A percentile compares a stretch with the other conserved stretches of the same genome.
phyloP scores from a whole-genome alignment of 2,888 invertebrate genomes.

The Scaptomyza cyrtandrae region DNA sequence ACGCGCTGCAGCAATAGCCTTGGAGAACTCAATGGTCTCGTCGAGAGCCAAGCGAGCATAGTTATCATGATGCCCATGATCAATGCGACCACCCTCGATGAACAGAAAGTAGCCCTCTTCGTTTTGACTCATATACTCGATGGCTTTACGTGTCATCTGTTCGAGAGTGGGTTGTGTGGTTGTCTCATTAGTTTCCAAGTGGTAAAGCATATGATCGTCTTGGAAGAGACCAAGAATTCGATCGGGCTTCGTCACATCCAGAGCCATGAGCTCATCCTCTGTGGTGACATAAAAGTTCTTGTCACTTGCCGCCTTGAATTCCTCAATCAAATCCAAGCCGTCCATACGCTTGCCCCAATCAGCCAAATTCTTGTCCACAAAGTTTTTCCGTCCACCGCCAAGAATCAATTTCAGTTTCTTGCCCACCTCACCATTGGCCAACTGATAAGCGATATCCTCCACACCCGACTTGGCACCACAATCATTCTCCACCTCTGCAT shows the following conservation, averaged over 20 bases:
- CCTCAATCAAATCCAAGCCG: slow-evolving; percentile 87
- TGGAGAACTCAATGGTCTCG: slow-evolving; percentile 88
- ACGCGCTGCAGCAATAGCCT: slow-evolving; percentile 88
- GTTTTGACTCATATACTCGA: slow-evolving; percentile 88
- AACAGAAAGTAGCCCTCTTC: slow-evolving; percentile 92
- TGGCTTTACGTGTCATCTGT: slow-evolving; percentile 92
- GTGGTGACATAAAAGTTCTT: slow-evolving; percentile 85
- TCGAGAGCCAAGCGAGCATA: slow-evolving; percentile 81
- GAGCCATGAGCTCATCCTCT: slow-evolving; percentile 84
- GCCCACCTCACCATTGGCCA: slow-evolving; percentile 88
- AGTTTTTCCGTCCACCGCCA: slow-evolving; percentile 90
- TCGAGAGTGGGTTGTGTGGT: slow-evolving; percentile 87
- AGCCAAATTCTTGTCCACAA: slow-evolving; percentile 86
- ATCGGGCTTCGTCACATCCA: slow-evolving; percentile 85
- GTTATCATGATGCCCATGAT: slow-evolving; percentile 82
- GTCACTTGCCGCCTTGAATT: slow-evolving; percentile 86
- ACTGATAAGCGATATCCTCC: slow-evolving; percentile 90
- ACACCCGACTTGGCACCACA: slow-evolving; percentile 85
- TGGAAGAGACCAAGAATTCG: slow-evolving; percentile 89
- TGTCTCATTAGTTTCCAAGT: slow-evolving; percentile 86
- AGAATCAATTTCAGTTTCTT: slow-evolving; percentile 90
- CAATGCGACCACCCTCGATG: slow-evolving; percentile 88
- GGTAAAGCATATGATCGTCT: slow-evolving; percentile 89
- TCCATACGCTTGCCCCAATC: slow-evolving; percentile 87
- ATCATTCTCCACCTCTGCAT: slow-evolving; percentile 85